Evolutionary conservation across 2,888 invertebrate genomes (phyloP).

Genomic region (Melanostoma scalare): DNA sequence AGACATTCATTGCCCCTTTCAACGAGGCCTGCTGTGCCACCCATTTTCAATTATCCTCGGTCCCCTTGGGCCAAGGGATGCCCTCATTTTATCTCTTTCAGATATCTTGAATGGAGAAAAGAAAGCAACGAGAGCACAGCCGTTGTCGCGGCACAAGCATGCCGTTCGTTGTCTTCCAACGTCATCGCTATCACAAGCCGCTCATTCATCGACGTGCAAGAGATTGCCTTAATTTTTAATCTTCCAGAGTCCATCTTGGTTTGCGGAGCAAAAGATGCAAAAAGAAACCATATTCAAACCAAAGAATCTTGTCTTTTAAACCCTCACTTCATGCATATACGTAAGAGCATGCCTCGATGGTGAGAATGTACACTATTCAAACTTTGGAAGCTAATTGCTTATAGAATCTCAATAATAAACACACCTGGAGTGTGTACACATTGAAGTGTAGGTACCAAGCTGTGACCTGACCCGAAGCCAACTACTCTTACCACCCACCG

Average conservation of each 20-base stretch:
- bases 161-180: neutral
- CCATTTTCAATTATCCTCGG: conserved; percentile 69
- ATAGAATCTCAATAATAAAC: conserved; percentile 64
- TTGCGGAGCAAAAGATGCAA: neutral
- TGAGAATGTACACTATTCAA: conserved; percentile 22
- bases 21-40: conserved; percentile 6
- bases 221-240: conserved; percentile 71
- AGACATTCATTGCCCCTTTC: conserved; percentile 37
- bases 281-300: conserved; percentile 16
- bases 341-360: neutral
- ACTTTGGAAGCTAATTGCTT: conserved; percentile 59
- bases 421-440: conserved; percentile 51
- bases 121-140: neutral
- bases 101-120: conserved; percentile 55
- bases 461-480: conserved; percentile 40
- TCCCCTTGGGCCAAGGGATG: conserved; percentile 56
- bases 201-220: conserved; percentile 50
- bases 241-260: conserved; percentile 60
- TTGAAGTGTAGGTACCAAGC: conserved; percentile 24
- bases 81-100: conserved; percentile 69
- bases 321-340: neutral
- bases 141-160: neutral
- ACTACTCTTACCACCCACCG: conserved; percentile 6
- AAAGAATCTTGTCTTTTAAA: conserved; percentile 19
- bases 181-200: conserved; percentile 14